Percentiles rank a stretch among this genome's conserved stretches.
Evolutionary conservation across 2,113 vertebrate genomes (phyloP).

Genomic region (Rhagologus leucostigma): DNA sequence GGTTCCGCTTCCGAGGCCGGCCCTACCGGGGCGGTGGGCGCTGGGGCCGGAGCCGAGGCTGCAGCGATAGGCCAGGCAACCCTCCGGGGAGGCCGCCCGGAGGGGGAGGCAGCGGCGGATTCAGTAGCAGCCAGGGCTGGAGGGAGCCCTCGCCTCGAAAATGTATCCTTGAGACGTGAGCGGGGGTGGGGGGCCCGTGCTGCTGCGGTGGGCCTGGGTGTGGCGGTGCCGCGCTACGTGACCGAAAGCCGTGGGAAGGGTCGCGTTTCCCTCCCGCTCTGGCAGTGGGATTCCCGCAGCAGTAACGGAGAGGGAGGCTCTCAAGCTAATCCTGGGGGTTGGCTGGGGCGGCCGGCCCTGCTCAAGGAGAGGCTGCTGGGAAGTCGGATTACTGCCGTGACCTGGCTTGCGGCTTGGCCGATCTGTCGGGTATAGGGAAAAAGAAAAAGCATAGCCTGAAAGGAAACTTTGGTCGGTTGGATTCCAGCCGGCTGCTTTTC

Average conservation of each 20-base stretch:
- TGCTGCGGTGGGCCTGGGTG: not conserved
- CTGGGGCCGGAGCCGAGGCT: slow-evolving; percentile 75
- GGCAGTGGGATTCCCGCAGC: rapidly evolving
- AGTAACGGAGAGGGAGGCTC: not conserved
- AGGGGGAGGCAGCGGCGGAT: slow-evolving; percentile 59
- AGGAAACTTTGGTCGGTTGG: not conserved
- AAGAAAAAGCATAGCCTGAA: not conserved
- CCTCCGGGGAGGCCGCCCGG: slow-evolving; percentile 68
- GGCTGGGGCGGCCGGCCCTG: not conserved
- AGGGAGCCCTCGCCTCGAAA: slow-evolving; percentile 83
- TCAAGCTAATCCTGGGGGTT: not conserved
- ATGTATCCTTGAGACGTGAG: slow-evolving; percentile 85
- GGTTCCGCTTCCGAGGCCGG: slow-evolving; percentile 83
- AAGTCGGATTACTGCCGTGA: not conserved
- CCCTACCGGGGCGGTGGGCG: slow-evolving; percentile 76
- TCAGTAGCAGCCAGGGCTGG: slow-evolving; percentile 69
- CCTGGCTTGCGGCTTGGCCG: not conserved
- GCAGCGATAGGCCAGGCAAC: slow-evolving; percentile 62
- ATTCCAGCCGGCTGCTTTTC: not conserved
- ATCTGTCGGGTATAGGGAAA: not conserved
- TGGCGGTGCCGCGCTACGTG: not conserved
- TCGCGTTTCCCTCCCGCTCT: not conserved
- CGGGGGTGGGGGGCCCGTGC: not conserved
- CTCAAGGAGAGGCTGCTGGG: not conserved
- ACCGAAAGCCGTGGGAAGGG: not conserved